Evolutionary conservation across 1,140 invertebrate genomes (phyloP), one percentile per base, ranked within the genome.

Genomic region (Drosophila bocki): DNA sequence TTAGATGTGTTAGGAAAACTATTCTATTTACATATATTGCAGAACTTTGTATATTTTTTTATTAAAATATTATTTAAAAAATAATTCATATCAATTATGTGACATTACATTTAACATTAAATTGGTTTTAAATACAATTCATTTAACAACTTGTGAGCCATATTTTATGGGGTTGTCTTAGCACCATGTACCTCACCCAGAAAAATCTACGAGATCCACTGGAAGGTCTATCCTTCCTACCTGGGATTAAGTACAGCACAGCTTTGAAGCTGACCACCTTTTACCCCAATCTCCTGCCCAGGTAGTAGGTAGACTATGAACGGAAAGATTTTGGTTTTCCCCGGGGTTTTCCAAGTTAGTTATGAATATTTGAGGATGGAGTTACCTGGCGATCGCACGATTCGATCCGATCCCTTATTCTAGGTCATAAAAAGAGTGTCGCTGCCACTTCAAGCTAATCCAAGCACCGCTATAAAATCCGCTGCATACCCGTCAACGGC

Each of bases 271-370:
- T 58, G 39, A 8, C 33, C 45, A 50, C 9, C 13, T 9, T 9
- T 37, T 26, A 48, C 67, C 53, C 69, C 58, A 74, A 65, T 26
- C 47, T 26, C 33, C 42, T 29, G 13, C n/a, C 15, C 62, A 87
- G 84, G 84, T 84, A 84, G 56, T 12, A 35, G n/a, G 15, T 50
- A 13, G 11, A 3, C n/a, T 29, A 82, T 91, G 87, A 91, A 91
- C 75, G 88, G 65, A 74, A 75, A 47, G 33, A 29, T 29, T n/a
- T 32, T 48, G 87, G 88, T 61, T 91, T 91, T 91, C 61, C 87
- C 87, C 35, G 70, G 87, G 87, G 78, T 88, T 91, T 91, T 91
- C 87, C 88, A 79, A 17, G 15, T 19, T 33, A 58, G 47, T 80
- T 74, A 76, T 91, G 83, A 91, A 87, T 91, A 87, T 71, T 62